Base-by-base conservation (phyloP, 2,797 vertebrate genomes). In the Rhinoraja longicauda region DNA sequence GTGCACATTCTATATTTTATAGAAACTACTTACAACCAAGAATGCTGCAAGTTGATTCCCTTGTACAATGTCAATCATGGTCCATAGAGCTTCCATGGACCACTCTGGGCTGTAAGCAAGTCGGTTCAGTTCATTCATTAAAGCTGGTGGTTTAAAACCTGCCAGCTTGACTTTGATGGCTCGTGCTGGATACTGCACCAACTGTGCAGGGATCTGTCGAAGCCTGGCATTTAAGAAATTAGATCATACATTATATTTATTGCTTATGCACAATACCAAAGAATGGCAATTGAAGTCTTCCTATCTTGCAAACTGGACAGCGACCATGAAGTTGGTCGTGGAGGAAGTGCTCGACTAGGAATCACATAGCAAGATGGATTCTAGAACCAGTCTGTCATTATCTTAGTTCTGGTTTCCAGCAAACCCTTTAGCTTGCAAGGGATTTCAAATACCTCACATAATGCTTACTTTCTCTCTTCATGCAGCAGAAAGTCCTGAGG, bases 31-130 rank as follows among this genome's bases (percentile, higher is more conserved):
- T 95, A 98, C 98, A 94, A 96, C 72, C 6, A 97, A 94, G 2
- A 95, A 95, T 82, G 98, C 97, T 90, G 94, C 96, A 90, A 98
- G 95, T 13, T 93, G 94, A 95, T 96, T 96, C 82, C 95, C 94
- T 94, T 98, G 96, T 73, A 98, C 93, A 6, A 97, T 96, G 57
- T 98, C 96, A 1, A 97, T 95, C 97, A 98, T 98, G 29, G 97
- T 94, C 95, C 96, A 95, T 32, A 97, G 10, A 0, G 98, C 97
- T 93, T 96, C 96, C 94, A 98, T 81, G 45, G 97, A 99, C 98
- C 99, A 99, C 26, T 95, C 94, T 0, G 97, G 98, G 91, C 96
- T 95, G 93, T 99, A 99, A 0, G 98, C 97, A 94, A 99, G 95
- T 94, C 97, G 95, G 4, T 95, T 93, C 26, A 93, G 72, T 0